Evolutionary conservation across 2,888 invertebrate species (phyloP).

Genomic region (Helobdella robusta): DNA sequence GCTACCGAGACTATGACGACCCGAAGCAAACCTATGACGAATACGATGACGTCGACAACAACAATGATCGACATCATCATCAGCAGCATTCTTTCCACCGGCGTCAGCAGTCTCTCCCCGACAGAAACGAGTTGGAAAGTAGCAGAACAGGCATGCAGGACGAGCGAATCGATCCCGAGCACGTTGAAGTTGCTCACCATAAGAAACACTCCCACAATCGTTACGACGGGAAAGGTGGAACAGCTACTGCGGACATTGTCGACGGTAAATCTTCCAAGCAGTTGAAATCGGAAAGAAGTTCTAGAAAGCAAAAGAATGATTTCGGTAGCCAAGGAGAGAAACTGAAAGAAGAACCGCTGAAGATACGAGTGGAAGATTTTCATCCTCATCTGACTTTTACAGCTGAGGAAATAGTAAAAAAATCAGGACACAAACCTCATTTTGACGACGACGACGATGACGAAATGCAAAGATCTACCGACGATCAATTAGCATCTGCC

Average conservation of each 20-base stretch:
- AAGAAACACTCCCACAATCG: no score
- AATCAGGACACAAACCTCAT: not conserved
- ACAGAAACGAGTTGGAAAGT: not conserved
- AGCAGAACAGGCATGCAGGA: not conserved
- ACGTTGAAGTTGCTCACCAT: no score
- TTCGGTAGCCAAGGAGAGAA: slow-evolving; percentile 10
- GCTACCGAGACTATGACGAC: not conserved
- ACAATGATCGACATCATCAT: not conserved
- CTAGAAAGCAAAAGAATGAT: not conserved
- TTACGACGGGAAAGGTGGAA: no score
- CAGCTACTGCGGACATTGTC: not conserved
- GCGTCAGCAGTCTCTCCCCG: slow-evolving; percentile 2
- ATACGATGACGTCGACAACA: not conserved
- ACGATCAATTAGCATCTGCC: no score
- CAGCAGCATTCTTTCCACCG: not conserved
- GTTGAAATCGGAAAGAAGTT: not conserved
- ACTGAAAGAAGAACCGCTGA: slow-evolving; percentile 41
- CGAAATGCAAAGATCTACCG: no score
- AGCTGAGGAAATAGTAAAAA: not conserved
- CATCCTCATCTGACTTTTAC: slow-evolving; percentile 43
- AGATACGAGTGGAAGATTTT: slow-evolving; percentile 47
- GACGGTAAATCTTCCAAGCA: not conserved
- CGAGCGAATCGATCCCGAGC: not conserved
- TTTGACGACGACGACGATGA: not conserved
- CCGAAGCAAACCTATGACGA: not conserved